Conservation (phyloP, 64 coral and sea anemone genomes). For the Porites australiensis region DNA sequence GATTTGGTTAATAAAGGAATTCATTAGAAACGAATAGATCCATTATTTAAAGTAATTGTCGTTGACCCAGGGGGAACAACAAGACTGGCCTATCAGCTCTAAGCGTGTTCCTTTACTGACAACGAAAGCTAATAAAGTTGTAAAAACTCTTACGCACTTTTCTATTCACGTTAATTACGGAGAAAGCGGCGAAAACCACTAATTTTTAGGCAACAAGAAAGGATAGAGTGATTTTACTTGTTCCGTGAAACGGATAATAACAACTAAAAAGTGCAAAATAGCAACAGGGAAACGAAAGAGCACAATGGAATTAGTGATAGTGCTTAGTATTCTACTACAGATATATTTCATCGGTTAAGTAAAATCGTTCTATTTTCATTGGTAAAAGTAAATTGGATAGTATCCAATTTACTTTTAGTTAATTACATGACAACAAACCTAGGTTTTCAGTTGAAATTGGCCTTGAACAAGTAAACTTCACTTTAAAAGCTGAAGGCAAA, state of each 20-base stretch:
- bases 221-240: no score
- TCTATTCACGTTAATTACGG: not conserved
- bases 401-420: no score
- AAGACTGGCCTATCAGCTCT: not conserved
- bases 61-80: not conserved
- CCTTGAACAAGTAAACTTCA: not conserved
- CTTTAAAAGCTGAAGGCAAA: not conserved
- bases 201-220: not conserved
- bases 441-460: no score
- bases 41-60: conserved; percentile 18
- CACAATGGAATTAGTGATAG: no score
- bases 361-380: no score
- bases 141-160: conserved; percentile 10
- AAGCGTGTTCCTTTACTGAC: not conserved
- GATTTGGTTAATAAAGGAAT: conserved; percentile 53
- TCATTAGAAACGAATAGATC: conserved; percentile 14
- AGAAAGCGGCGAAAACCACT: not conserved
- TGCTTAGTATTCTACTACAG: not conserved
- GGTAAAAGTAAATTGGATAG: no score
- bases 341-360: not conserved
- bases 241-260: no score
- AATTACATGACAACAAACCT: no score
- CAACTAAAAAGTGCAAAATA: no score
- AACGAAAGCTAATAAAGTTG: conserved; percentile 47
- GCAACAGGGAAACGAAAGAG: no score